Evolutionary conservation across 2,113 vertebrate genomes (phyloP), one percentile per base, ranked within the genome.

Genomic region (Egretta garzetta): DNA sequence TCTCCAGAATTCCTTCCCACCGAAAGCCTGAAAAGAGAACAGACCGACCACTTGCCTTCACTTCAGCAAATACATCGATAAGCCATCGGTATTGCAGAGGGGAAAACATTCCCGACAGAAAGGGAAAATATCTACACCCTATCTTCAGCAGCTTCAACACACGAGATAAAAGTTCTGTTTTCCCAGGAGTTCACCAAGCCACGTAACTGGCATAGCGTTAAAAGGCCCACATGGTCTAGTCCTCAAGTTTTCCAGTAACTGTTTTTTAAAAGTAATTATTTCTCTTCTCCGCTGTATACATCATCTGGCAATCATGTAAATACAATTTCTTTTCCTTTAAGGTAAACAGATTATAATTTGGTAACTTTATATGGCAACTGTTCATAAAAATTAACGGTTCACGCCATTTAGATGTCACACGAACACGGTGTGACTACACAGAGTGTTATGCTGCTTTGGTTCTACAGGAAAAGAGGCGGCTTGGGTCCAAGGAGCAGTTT

Each of bases 141-240:
- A 9, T 37, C 83, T 35, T 10, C 50, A 68, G 74, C 63, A 92
- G 50, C 32, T 13, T 6, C 52, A 41, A 0, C 1, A 1, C 0
- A 0, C 0, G 23, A n/a, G 37, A 17, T 4, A 59, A 39, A 20
- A 49, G 70, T 2, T 50, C 1, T 3, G 8, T 23, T n/a, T 6
- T 13, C 72, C 50, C 11, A 47, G 17, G 21, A 66, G 43, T 0
- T 52, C 77, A 50, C 26, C 56, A 50, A 15, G 53, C 22, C 53
- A 47, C 6, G 20, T 8, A 41, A 28, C 52, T 21, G 9, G 60
- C 3, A 2, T 1, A 13, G 3, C 0, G 21, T 1, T 56, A 20
- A 13, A 33, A 71, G 27, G 41, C 11, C 32, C 55, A 6, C 1
- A 4, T 3, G 13, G 33, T 2, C 30, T 15, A 4, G 18, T 37